phyloP scores from a whole-genome alignment of 2,113 vertebrate genomes.

The Ochotona princeps region DNA sequence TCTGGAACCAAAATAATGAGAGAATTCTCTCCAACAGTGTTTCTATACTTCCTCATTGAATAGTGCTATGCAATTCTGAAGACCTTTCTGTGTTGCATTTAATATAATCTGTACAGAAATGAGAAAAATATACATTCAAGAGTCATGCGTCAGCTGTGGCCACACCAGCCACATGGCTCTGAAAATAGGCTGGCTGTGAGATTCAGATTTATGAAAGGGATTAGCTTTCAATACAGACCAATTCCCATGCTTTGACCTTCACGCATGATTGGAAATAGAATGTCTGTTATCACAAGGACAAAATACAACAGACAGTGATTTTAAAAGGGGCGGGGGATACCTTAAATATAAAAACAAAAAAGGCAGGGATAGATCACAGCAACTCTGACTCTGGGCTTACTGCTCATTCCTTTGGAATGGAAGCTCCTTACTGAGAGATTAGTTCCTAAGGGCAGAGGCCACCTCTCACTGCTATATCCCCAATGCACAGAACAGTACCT shows the following conservation, averaged over 20 bases:
- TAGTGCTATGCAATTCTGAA: not conserved
- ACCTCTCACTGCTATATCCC: accelerated
- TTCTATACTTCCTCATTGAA: constrained; percentile 62
- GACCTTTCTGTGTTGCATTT: constrained; percentile 49
- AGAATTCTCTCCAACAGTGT: constrained; percentile 41
- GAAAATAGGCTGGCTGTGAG: not conserved
- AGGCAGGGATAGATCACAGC: accelerated
- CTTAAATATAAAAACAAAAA: not conserved
- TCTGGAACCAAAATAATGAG: constrained; percentile 59
- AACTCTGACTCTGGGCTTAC: not conserved
- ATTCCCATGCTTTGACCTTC: constrained; percentile 56
- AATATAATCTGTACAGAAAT: constrained; percentile 60
- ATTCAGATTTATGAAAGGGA: not conserved
- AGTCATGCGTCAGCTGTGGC: not conserved
- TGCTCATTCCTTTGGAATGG: too few relatives aligned
- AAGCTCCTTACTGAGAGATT: not conserved
- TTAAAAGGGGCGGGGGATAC: not conserved
- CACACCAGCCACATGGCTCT: not conserved
- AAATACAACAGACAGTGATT: not conserved
- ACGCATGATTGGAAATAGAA: constrained; percentile 62
- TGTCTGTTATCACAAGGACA: constrained; percentile 44
- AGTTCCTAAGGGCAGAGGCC: not conserved
- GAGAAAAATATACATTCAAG: constrained; percentile 25
- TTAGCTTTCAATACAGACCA: constrained; percentile 39
- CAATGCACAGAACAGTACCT: not conserved